phyloP scores from a whole-genome alignment of 2,888 invertebrate genomes.

The Phragmatobia fuliginosa region DNA sequence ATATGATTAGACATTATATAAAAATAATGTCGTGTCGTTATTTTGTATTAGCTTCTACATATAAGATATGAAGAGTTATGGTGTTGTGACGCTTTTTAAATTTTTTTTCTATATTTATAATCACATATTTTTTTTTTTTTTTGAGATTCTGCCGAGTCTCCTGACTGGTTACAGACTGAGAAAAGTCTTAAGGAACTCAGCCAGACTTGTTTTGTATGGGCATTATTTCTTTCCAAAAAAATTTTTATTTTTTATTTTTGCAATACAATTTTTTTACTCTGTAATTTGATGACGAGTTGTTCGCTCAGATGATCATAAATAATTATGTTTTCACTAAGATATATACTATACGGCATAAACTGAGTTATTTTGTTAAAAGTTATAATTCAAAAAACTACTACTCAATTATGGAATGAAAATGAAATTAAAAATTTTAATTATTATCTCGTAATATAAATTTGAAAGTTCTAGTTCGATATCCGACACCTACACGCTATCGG shows the following conservation, averaged over 20 bases:
- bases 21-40: not conserved
- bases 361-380: no score
- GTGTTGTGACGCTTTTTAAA: not conserved
- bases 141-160: not conserved
- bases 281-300: not conserved
- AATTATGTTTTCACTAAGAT: not conserved
- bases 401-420: not conserved
- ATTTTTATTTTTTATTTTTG: no score
- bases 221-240: not conserved
- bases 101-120: not conserved
- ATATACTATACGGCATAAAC: no score
- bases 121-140: not conserved
- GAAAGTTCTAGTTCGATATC: constrained; percentile 19
- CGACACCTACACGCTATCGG: constrained; percentile 47
- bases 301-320: not conserved
- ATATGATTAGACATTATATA: constrained; percentile 27
- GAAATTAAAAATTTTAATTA: not conserved
- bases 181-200: not conserved
- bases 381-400: no score
- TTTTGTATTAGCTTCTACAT: not conserved
- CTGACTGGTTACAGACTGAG: not conserved
- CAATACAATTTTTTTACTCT: no score
- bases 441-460: constrained; percentile 11
- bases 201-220: not conserved
- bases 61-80: not conserved